Percentiles rank a stretch among this genome's conserved stretches.
Conservation (phyloP, 2,797 vertebrate species). For the Ceyx erithaca region DNA sequence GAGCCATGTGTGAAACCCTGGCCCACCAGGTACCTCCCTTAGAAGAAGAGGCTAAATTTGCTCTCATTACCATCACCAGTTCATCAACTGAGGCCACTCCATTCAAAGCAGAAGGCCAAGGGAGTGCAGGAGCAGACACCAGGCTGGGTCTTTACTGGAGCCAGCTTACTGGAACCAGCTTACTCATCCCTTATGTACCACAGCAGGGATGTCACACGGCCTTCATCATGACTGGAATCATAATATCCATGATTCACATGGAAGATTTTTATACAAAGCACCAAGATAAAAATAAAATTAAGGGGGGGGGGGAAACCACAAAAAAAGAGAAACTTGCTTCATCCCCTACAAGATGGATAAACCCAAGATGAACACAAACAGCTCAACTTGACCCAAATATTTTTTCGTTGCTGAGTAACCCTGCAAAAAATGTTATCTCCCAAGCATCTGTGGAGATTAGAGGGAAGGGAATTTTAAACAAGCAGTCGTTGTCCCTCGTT, state of each 20-base stretch:
- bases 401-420: constrained; percentile 74
- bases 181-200: constrained; percentile 14
- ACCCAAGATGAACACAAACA: constrained; percentile 52
- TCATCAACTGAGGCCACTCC: too few relatives aligned
- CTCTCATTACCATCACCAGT: too few relatives aligned
- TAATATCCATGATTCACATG: constrained; percentile 53
- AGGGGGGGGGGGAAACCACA: neutral
- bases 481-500: constrained; percentile 1
- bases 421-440: constrained; percentile 49
- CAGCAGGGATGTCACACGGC: constrained; percentile 49
- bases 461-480: constrained; percentile 58
- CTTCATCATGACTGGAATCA: constrained; percentile 53
- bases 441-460: constrained; percentile 56
- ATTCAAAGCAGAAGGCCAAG: too few relatives aligned
- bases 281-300: constrained; percentile 58
- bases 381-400: constrained; percentile 73
- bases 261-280: constrained; percentile 60
- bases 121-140: neutral
- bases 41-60: too few relatives aligned
- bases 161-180: neutral
- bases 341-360: constrained; percentile 61
- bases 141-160: neutral
- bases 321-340: constrained; percentile 21
- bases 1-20: too few relatives aligned
- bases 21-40: too few relatives aligned